Evolutionary conservation across 2,797 vertebrate genomes (phyloP).

Genomic region (Acrossocheilus fasciatus): DNA sequence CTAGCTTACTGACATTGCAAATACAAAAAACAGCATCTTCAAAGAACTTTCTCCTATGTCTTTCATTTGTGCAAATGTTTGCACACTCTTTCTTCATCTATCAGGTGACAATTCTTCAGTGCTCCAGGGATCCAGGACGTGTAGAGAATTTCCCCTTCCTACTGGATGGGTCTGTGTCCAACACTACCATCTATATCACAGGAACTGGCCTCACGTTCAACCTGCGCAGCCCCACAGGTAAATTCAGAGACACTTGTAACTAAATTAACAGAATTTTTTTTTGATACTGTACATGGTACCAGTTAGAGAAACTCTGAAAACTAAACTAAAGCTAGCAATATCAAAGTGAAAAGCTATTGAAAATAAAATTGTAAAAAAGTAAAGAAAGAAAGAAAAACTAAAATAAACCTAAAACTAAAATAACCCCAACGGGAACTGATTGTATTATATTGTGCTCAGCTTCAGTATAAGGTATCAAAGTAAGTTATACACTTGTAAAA

Average conservation of each 20-base stretch:
- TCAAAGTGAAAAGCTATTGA: neutral
- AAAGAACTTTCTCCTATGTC: neutral
- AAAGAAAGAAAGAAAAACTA: neutral
- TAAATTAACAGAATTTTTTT: neutral
- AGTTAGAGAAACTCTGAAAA: too few species aligned
- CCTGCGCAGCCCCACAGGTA: constrained; percentile 74
- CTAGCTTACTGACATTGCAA: neutral
- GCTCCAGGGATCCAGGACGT: constrained; percentile 62
- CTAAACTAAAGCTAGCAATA: too few species aligned
- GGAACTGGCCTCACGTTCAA: constrained; percentile 69
- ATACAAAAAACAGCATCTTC: neutral
- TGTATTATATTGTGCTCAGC: neutral
- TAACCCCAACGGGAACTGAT: too few species aligned
- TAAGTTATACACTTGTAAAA: neutral
- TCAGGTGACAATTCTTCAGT: constrained; percentile 78
- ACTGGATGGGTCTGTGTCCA: constrained; percentile 74
- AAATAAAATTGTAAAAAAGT: neutral
- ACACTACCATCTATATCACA: constrained; percentile 77
- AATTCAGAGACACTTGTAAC: neutral
- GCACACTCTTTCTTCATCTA: neutral
- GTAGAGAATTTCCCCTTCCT: constrained; percentile 71
- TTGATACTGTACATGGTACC: neutral
- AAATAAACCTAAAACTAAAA: neutral
- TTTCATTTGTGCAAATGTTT: neutral
- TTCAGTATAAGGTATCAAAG: neutral